A percentile compares a stretch with the other conserved stretches of the same genome.
phyloP scores from a whole-genome alignment of 2,797 vertebrate species.

The Sebastes baramenuke region DNA sequence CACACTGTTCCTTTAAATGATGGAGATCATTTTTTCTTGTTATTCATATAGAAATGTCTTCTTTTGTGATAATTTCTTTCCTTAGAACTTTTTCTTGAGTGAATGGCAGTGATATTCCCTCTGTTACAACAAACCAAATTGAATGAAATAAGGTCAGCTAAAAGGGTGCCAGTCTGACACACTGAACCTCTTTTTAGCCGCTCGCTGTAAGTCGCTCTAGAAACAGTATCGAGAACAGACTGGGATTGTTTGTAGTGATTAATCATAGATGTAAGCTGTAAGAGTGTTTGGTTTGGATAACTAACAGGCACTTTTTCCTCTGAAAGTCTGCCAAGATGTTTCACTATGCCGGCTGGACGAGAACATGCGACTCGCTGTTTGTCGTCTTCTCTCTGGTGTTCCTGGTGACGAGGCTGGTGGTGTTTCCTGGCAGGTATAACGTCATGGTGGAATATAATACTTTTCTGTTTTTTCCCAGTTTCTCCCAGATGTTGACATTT shows the following conservation, averaged over 20 bases:
- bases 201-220: not conserved
- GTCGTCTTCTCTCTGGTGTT: conserved; percentile 88
- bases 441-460: not conserved
- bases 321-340: conserved; percentile 90
- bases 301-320: conserved; percentile 6
- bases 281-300: not conserved
- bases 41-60: not conserved
- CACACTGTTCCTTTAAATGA: too few species aligned
- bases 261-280: not conserved
- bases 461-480: not conserved
- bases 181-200: not conserved
- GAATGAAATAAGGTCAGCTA: not conserved
- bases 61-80: not conserved
- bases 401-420: conserved; percentile 85
- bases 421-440: conserved; percentile 88
- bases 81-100: not conserved
- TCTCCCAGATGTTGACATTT: not conserved
- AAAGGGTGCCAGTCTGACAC: not conserved
- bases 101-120: not conserved
- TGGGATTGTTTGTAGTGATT: not conserved
- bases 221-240: not conserved
- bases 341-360: conserved; percentile 89
- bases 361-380: conserved; percentile 86
- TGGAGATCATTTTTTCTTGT: not conserved
- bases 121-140: not conserved